These are phyloP conservation scores for Cynodonichthys magdalenae DNA, from an alignment of 2,797 vertebrate genomes.

Conservation along the genomic window DNA sequence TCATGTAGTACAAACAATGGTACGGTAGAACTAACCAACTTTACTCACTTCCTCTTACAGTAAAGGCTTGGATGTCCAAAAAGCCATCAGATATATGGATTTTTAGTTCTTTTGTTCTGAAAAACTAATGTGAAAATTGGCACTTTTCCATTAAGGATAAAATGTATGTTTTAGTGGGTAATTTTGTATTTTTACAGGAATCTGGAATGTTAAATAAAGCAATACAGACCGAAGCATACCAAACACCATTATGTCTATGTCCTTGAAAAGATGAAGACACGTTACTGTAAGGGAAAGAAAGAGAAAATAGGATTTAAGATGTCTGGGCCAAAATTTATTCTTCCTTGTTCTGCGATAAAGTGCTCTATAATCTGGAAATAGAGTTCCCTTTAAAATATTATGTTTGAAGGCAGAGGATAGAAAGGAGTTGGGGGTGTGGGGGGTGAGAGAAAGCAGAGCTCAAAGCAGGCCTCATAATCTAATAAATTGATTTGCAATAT, in stretches of 20 bases:
- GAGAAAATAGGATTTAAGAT: conserved; percentile 81
- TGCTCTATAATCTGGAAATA: conserved; percentile 77
- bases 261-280: conserved; percentile 77
- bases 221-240: conserved; percentile 47
- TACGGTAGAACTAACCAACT: not conserved
- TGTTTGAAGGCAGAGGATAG: conserved; percentile 66
- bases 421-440: conserved; percentile 7
- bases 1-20: conserved; percentile 21
- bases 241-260: conserved; percentile 64
- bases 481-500: conserved; percentile 87
- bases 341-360: conserved; percentile 79
- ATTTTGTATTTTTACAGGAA: conserved; percentile 44
- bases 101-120: not conserved
- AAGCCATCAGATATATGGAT: not conserved
- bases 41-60: not conserved
- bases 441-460: conserved; percentile 64
- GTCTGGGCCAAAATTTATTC: conserved; percentile 77
- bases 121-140: not conserved
- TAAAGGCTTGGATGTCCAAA: not conserved
- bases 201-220: conserved; percentile 46
- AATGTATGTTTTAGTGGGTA: conserved; percentile 10
- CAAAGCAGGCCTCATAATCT: conserved; percentile 84
- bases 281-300: conserved; percentile 62
- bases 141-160: conserved; percentile 3
- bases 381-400: conserved; percentile 79